Base-by-base conservation (phyloP, 2,888 invertebrate species). In the Elysia crispata region DNA sequence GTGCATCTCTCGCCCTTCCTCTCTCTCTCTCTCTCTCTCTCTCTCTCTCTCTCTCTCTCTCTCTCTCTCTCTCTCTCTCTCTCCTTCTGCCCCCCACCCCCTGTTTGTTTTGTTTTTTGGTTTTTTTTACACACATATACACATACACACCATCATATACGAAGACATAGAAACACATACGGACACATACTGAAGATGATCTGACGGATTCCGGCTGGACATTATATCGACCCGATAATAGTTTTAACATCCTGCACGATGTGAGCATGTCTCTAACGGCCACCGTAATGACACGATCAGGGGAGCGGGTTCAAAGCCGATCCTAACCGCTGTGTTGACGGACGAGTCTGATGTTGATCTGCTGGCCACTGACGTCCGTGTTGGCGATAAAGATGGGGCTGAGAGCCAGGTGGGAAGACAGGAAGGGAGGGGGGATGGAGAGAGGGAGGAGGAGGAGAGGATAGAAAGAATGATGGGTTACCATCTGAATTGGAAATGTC, bases 51-150 rank as follows among this genome's bases (percentile, higher is more conserved):
- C 31, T 31, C 67, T 31, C 31, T 67, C 67, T 67, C 67, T 67
- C 67, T 67, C 31, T 67, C 67, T 31, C 67, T 25, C 15, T 31
- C 67, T 28, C 67, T 67, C 30, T 67, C 67, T 67, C 41, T 41
- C 41, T 11, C 41, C 41, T 41, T 41, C 41, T 41, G 3, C 41
- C 41, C 11, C 41, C 41, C n/a, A n/a, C n/a, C 11, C 41, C 41
- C 41, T 41, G 41, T n/a, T n/a, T n/a, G n/a, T n/a, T n/a, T n/a
- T n/a, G n/a, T n/a, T n/a, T n/a, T n/a, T n/a, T n/a, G n/a, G n/a
- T n/a, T n/a, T n/a, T n/a, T n/a, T n/a, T n/a, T n/a, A n/a, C n/a
- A n/a, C n/a, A n/a, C n/a, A n/a, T n/a, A n/a, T n/a, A n/a, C 60
- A 5, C 60, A 60, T 25, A 60, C n/a, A 60, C 25, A 60, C n/a